Evolutionary conservation across 2,797 vertebrate genomes (phyloP), one percentile per base, ranked within the genome.

Genomic region (Xyrichtys novacula): DNA sequence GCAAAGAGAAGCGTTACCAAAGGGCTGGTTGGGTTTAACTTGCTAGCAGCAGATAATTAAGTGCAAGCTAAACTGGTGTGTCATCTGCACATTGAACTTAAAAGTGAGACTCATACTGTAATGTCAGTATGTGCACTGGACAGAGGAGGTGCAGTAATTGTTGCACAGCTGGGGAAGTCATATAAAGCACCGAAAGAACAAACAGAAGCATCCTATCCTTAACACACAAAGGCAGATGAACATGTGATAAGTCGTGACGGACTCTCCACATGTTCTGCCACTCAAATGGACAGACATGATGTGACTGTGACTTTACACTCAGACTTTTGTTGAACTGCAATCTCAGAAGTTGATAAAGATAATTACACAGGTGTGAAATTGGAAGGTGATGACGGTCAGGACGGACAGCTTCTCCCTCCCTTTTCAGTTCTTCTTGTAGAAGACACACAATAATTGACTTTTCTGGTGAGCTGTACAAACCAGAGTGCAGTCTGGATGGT

Each of bases 1-100:
- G 57, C 56, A 29, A 32, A 57, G 31, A 58, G 6, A 4, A 34
- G 0, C 57, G 61, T 19, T 44, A 38, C 16, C 25, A 44, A 42
- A 47, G 49, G 47, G 34, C 46, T 72, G 55, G 29, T 62, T 22
- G 31, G 28, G 25, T 39, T 23, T 43, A 47, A 47, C 20, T 46
- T 14, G 14, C 26, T 31, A 15, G 5, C 42, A 56, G 28, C 39
- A 31, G 22, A 57, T 46, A 62, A 62, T 60, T 39, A 56, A 63
- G 38, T 65, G 25, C 19, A 12, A 48, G 28, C 5, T 36, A 42
- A 61, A 12, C 56, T 72, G 16, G 64, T 72, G 10, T 67, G 26
- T 60, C 48, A 55, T 76, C 69, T 53, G 29, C 23, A 22, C 23
- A 49, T 11, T 31, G 39, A 20, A 25, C 23, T 52, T 49, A 40